Evolutionary conservation across 23 tunicate species (phyloP).

Genomic region (Trididemnum nubilum): DNA sequence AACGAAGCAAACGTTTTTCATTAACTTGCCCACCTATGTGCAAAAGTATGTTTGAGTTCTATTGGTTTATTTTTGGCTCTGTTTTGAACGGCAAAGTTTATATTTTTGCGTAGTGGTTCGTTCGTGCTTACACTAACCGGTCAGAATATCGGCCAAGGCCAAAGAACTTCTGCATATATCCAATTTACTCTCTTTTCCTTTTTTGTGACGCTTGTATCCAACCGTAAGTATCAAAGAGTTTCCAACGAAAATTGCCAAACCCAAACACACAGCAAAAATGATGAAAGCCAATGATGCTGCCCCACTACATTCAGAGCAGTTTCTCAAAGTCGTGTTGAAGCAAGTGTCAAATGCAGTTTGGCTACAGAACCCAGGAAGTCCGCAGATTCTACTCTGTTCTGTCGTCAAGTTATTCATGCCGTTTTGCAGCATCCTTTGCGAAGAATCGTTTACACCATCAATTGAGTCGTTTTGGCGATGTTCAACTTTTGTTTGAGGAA

Average conservation of each 20-base stretch:
- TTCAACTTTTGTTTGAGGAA: too few species aligned
- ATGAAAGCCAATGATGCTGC: neutral
- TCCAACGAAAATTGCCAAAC: slow-evolving; percentile 9
- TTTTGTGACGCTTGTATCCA: neutral
- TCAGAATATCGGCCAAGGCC: slow-evolving; percentile 30
- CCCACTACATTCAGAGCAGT: neutral
- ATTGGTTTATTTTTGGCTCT: too few species aligned
- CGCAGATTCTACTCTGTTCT: too few species aligned
- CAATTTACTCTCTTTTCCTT: neutral
- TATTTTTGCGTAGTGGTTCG: too few species aligned
- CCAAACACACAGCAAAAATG: neutral
- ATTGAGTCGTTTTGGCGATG: too few species aligned
- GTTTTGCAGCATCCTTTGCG: too few species aligned
- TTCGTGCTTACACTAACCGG: slow-evolving; percentile 23
- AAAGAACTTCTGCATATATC: neutral
- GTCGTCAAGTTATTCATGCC: too few species aligned
- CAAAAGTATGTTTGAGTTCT: too few species aligned
- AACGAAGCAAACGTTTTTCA: too few species aligned
- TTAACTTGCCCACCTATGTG: too few species aligned
- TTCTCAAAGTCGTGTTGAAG: neutral
- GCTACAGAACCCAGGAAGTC: neutral
- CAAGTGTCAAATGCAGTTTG: neutral
- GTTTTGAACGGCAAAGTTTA: too few species aligned
- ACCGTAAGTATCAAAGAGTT: slow-evolving; percentile 7
- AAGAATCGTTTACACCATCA: too few species aligned